Conservation (phyloP, 2,888 invertebrate species). For the Andrena chrysosceles region DNA sequence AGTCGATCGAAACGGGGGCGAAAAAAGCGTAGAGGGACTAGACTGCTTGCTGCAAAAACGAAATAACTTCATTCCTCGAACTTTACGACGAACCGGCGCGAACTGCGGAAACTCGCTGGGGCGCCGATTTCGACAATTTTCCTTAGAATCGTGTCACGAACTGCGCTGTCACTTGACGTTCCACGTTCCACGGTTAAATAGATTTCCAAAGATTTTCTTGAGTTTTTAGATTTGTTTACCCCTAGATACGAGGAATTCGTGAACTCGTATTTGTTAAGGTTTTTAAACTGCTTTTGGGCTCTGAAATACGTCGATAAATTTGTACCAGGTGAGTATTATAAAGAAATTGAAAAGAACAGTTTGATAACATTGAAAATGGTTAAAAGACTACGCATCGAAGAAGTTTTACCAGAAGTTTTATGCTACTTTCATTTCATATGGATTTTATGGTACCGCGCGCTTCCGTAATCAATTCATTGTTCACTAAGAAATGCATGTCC, state of each 20-base stretch:
- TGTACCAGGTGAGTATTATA: too few relatives aligned
- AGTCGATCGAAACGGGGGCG: constrained; percentile 16
- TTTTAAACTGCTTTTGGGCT: not conserved
- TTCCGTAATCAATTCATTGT: too few relatives aligned
- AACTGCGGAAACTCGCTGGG: constrained; percentile 46
- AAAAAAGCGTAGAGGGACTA: constrained; percentile 3
- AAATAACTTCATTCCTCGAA: constrained; percentile 65
- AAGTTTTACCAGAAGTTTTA: not conserved
- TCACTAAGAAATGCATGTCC: not conserved
- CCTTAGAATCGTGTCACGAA: constrained; percentile 42
- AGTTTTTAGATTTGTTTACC: not conserved
- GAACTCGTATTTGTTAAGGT: not conserved
- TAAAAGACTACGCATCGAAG: too few relatives aligned
- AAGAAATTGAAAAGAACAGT: too few relatives aligned
- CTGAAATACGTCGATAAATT: too few relatives aligned
- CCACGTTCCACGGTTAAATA: constrained; percentile 21
- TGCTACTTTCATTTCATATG: not conserved
- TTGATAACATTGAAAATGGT: too few relatives aligned
- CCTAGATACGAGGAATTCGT: not conserved
- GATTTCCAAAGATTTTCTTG: not conserved
- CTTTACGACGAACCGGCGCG: constrained; percentile 48
- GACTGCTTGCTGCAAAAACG: constrained; percentile 56
- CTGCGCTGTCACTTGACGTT: constrained; percentile 31
- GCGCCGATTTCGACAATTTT: constrained; percentile 56
- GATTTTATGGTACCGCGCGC: too few relatives aligned